phyloP scores from a whole-genome alignment of 2,113 vertebrate genomes.

The Oncorhynchus kisutch region DNA sequence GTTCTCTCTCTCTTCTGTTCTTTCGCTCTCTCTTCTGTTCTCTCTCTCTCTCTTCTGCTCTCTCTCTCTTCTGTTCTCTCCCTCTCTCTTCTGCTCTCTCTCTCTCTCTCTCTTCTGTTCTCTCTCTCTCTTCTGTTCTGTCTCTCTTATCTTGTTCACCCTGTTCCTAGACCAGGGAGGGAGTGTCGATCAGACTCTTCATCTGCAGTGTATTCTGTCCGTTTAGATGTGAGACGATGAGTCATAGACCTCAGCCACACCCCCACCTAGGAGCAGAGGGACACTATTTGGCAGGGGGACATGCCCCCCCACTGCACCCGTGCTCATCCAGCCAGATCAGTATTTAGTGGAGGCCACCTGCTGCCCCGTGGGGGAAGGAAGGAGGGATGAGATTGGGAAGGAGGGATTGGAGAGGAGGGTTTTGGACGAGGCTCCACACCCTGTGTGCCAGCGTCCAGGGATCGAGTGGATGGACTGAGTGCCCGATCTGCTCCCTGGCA shows the following conservation, averaged over 20 bases:
- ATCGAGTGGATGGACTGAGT: slow-evolving; percentile 66
- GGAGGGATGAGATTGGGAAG: neutral
- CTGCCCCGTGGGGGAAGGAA: slow-evolving; percentile 36
- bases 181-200: slow-evolving; percentile 57
- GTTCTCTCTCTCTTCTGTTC: too few species aligned
- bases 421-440: slow-evolving; percentile 50
- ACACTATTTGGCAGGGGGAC: slow-evolving; percentile 62
- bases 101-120: slow-evolving; percentile 11
- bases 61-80: neutral
- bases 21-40: too few species aligned
- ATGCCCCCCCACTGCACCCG: slow-evolving; percentile 66
- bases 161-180: slow-evolving; percentile 28
- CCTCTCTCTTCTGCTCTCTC: too few species aligned
- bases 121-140: neutral
- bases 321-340: slow-evolving; percentile 67
- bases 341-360: slow-evolving; percentile 65
- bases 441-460: slow-evolving; percentile 61
- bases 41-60: too few species aligned
- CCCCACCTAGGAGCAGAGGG: slow-evolving; percentile 55
- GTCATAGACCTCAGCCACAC: slow-evolving; percentile 45
- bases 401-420: slow-evolving; percentile 37
- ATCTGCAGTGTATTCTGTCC: slow-evolving; percentile 52
- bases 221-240: slow-evolving; percentile 40
- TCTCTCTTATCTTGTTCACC: slow-evolving; percentile 22
- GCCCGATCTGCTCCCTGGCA: slow-evolving; percentile 63